Percentiles rank a stretch among this genome's conserved stretches.
Evolutionary conservation across 2,888 invertebrate genomes (phyloP).

Genomic region (Amblyteles armatorius): DNA sequence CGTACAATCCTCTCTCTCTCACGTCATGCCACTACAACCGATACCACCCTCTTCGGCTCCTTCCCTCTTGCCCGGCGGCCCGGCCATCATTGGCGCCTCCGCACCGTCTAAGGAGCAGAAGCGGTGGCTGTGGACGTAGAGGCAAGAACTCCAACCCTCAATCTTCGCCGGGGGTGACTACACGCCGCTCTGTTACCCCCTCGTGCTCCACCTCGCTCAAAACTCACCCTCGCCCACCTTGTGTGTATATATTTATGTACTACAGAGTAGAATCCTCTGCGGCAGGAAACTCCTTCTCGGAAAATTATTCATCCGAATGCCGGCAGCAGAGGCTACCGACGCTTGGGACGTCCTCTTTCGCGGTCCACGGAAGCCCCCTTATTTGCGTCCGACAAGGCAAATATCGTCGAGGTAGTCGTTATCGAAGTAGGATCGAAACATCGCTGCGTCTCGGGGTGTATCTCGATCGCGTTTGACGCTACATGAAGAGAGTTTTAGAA

Average conservation of each 20-base stretch:
- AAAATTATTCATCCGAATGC: conserved; percentile 67
- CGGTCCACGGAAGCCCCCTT: conserved; percentile 22
- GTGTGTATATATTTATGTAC: conserved; percentile 21
- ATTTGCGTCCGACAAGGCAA: conserved; percentile 56
- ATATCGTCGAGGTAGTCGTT: conserved; percentile 40
- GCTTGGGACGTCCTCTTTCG: conserved; percentile 49
- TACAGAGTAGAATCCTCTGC: conserved; percentile 30
- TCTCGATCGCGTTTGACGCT: background rate
- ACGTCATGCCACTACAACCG: conserved; percentile 29
- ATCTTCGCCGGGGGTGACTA: conserved; percentile 47
- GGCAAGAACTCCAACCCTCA: conserved; percentile 59
- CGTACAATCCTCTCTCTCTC: conserved; percentile 52
- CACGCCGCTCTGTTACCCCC: conserved; percentile 36
- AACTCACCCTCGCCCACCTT: conserved; percentile 21
- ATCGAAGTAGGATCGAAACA: conserved; percentile 27
- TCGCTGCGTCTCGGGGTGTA: background rate
- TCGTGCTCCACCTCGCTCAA: conserved; percentile 1
- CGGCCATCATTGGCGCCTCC: conserved; percentile 28
- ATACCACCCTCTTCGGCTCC: conserved; percentile 24
- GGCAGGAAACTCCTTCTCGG: conserved; percentile 55
- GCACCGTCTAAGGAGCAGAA: conserved; percentile 25
- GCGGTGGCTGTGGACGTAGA: conserved; percentile 46
- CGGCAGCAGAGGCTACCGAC: conserved; percentile 52
- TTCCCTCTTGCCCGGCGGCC: conserved; percentile 26
- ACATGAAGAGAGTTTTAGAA: background rate